phyloP scores from a whole-genome alignment of 2,113 vertebrate species.

The Rhagologus leucostigma region DNA sequence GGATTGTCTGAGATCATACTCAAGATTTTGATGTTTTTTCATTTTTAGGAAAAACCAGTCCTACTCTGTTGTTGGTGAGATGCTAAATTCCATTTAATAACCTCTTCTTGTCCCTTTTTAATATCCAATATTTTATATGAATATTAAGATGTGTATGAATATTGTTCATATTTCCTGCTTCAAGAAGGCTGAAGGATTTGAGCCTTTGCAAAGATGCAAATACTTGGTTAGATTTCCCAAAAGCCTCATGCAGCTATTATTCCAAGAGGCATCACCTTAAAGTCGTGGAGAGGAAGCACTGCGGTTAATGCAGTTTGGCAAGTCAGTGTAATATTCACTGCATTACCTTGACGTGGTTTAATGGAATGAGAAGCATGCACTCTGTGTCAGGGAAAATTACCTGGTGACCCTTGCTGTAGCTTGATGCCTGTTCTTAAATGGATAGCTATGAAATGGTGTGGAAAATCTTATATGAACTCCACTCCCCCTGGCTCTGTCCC shows the following conservation, averaged over 20 bases:
- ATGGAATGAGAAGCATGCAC: conserved; percentile 18
- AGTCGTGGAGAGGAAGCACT: background rate
- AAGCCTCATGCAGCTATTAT: background rate
- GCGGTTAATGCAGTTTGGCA: conserved; percentile 1
- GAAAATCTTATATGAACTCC: conserved; percentile 3
- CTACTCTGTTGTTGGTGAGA: background rate
- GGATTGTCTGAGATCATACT: background rate
- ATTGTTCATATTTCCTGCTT: background rate
- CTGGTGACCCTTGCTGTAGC: conserved; percentile 27
- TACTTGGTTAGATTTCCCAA: background rate
- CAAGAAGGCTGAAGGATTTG: background rate
- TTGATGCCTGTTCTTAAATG: background rate
- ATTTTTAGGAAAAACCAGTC: background rate
- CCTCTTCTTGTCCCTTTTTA: background rate
- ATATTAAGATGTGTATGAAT: background rate
- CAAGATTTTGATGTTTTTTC: background rate
- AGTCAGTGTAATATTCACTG: background rate
- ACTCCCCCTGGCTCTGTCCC: background rate
- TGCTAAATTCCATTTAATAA: background rate
- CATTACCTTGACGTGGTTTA: conserved; percentile 1
- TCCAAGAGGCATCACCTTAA: background rate
- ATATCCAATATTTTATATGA: background rate
- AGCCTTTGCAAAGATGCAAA: background rate
- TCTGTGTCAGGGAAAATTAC: conserved; percentile 53
- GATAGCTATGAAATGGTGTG: background rate